Base-by-base conservation (phyloP, 2,797 vertebrate species). In the Rhinichthys osculus region DNA sequence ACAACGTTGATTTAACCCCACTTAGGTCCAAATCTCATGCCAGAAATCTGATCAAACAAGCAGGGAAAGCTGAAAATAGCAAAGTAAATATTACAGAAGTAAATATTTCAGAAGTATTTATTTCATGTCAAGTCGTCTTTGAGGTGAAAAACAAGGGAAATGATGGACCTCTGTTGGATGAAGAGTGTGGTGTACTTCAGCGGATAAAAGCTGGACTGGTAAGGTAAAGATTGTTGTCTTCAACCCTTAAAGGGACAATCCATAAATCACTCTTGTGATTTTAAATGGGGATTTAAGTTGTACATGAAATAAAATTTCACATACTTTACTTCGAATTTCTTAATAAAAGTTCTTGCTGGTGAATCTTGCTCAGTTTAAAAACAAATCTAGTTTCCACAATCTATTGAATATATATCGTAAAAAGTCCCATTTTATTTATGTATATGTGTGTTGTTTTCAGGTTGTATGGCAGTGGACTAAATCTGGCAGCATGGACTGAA, bases 41-140 rank as follows among this genome's bases (percentile, higher is more conserved):
- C 42, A 78, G 62, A n/a, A 67, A 77, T 84, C 62, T 42, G n/a
- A 69, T 84, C 72, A 47, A 78, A 52, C 35, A 69, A 33, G 40
- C 3, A 0, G 9, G 47, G 14, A 84, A 69, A 69, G 30, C 21
- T 66, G 27, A 74, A 62, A 62, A 30, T 23, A 9, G 73, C 35
- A 33, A 67, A 67, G 62, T 54, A 54, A 84, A 77, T 77, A 67
- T 67, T 50, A 67, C 30, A 52, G 42, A 52, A 52, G 23, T 10
- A 54, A 4, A 4, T 23, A 14, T 54, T 69, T 77, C 10, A 8
- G 35, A 35, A 52, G 23, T 7, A 54, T 4, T 4, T 30, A 14
- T 54, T 69, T 77, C 7, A 14, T 47, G 30, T 52, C 13, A 42
- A n/a, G 7, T 64, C 19, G 11, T 30, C 44, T 38, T 54, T 38